Percentiles rank a stretch among this genome's conserved stretches.
phyloP scores from a whole-genome alignment of 2,113 vertebrate species.

The rat (Rattus norvegicus) region GRCr8 NC_086028.1:14495501-14496000 shows the following conservation, averaged over 20 bases:
- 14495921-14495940: neutral
- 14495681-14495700: neutral
- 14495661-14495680: rapidly evolving
- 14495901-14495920: neutral
- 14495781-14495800: neutral
- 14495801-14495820: neutral
- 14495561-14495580: neutral
- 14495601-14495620: neutral
- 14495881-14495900: neutral
- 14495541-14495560: neutral
- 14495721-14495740: neutral
- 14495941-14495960: neutral
- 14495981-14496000: neutral
- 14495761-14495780: neutral
- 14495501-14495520: neutral
- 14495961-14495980: neutral
- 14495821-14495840: neutral
- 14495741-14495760: neutral
- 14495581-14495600: neutral
- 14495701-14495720: neutral
- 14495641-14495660: rapidly evolving
- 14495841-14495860: neutral
- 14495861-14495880: neutral
- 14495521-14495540: neutral
- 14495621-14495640: neutral